A percentile compares a stretch with the other conserved stretches of the same genome.
Conservation (phyloP, 2,113 vertebrate species). For the Equus quagga region DNA sequence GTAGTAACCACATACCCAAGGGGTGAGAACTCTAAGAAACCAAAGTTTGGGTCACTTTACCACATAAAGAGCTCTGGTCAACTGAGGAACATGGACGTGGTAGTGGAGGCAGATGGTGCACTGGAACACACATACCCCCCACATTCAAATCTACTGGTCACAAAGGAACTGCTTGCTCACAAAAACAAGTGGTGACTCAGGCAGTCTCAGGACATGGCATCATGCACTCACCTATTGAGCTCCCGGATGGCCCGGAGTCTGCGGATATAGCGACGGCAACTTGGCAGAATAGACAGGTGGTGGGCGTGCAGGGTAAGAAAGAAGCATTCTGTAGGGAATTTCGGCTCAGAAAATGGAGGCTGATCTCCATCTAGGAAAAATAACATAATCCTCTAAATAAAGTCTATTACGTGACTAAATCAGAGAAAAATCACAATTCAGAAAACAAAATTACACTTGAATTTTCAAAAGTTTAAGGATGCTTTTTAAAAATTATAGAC, state of each 20-base stretch:
- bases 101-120: fast-evolving
- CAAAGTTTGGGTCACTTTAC: background rate
- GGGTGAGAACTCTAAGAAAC: background rate
- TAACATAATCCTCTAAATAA: background rate
- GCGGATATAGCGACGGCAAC: conserved; percentile 97
- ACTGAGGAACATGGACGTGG: fast-evolving
- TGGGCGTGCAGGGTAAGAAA: conserved; percentile 98
- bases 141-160: background rate
- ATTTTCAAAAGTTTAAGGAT: background rate
- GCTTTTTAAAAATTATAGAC: background rate
- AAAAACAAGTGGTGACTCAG: background rate
- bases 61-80: background rate
- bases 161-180: background rate
- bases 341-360: conserved; percentile 94
- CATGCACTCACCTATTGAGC: conserved; percentile 93
- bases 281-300: conserved; percentile 96
- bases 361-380: conserved; percentile 90
- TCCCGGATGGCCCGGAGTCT: conserved; percentile 97
- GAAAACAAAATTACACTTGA: background rate
- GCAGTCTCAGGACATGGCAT: fast-evolving
- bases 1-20: background rate
- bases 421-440: background rate
- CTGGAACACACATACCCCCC: fast-evolving
- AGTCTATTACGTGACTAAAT: background rate
- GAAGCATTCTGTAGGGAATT: conserved; percentile 99